Percentiles rank a stretch among this genome's conserved stretches.
Evolutionary conservation across 2,888 invertebrate species (phyloP).

Genomic region (Lobophora halterata): DNA sequence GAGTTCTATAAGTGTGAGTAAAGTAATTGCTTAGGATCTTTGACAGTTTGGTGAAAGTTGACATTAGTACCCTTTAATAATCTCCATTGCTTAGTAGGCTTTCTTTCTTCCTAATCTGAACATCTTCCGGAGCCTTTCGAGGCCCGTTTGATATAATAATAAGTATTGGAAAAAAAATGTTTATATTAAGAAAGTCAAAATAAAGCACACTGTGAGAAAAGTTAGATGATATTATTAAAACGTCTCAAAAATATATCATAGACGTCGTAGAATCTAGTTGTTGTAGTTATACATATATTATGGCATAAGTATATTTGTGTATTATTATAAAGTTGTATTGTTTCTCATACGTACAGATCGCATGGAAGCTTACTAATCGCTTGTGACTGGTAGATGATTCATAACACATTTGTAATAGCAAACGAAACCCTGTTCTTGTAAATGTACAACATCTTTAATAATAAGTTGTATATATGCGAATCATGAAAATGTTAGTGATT

Average conservation of each 20-base stretch:
- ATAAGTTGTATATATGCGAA: conserved; percentile 37
- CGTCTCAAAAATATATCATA: conserved; percentile 75
- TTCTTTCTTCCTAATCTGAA: conserved; percentile 57
- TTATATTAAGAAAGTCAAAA: conserved; percentile 77
- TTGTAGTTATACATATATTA: conserved; percentile 57
- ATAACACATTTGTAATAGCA: conserved; percentile 32
- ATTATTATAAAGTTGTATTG: conserved; percentile 18
- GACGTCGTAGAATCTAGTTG: conserved; percentile 67
- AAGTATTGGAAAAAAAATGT: conserved; percentile 65
- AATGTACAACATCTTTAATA: conserved; percentile 32
- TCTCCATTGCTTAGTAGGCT: conserved; percentile 63
- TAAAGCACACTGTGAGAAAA: conserved; percentile 80
- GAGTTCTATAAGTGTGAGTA: too few species aligned
- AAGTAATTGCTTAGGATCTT: too few species aligned
- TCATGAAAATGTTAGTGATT: conserved; percentile 65
- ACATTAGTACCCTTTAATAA: conserved; percentile 42
- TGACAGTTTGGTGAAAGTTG: too few species aligned
- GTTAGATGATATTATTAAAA: conserved; percentile 70
- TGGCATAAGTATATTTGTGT: conserved; percentile 38
- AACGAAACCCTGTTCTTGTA: conserved; percentile 33
- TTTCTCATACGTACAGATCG: conserved; percentile 50
- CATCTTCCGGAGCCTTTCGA: conserved; percentile 27
- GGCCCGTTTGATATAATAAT: conserved; percentile 50
- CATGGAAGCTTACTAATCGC: conserved; percentile 58
- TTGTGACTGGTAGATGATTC: conserved; percentile 57